Percentiles rank a stretch among this genome's conserved stretches.
Conservation (phyloP, 1,140 invertebrate genomes). For the Halictus rubicundus region DNA sequence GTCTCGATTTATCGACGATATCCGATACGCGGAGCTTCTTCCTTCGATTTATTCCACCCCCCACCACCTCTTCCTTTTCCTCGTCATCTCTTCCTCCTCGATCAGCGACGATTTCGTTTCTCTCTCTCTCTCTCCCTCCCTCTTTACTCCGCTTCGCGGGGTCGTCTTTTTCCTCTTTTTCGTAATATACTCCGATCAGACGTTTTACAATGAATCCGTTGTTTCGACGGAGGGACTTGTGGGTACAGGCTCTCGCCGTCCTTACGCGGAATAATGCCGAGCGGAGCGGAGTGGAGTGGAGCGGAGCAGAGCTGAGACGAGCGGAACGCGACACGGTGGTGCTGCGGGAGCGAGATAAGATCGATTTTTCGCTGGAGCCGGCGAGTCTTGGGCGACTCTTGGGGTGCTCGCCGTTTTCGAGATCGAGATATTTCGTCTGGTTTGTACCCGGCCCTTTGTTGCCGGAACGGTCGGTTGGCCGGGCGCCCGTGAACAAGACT, state of each 20-base stretch:
- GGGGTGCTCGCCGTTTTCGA: too few species aligned
- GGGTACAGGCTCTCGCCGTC: neutral
- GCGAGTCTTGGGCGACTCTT: too few species aligned
- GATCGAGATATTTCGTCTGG: too few species aligned
- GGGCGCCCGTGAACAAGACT: neutral
- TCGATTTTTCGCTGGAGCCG: too few species aligned
- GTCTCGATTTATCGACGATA: slow-evolving; percentile 65
- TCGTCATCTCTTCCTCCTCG: neutral
- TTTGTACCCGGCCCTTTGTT: neutral
- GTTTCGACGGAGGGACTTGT: slow-evolving; percentile 25
- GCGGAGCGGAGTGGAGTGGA: too few species aligned
- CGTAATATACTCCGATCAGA: slow-evolving; percentile 47
- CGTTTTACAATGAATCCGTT: slow-evolving; percentile 49
- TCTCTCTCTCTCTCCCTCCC: neutral
- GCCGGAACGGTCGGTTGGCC: neutral
- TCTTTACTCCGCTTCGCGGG: too few species aligned
- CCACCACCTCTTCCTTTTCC: neutral
- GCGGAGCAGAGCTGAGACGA: too few species aligned
- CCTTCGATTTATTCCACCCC: slow-evolving; percentile 57
- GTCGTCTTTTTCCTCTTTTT: slow-evolving; percentile 1
- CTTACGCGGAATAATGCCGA: neutral
- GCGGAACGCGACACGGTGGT: too few species aligned
- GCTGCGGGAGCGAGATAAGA: too few species aligned
- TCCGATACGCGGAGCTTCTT: slow-evolving; percentile 61
- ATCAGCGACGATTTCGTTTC: neutral